Base-by-base conservation (phyloP, 2,113 vertebrate genomes). In the Neogale vison region DNA sequence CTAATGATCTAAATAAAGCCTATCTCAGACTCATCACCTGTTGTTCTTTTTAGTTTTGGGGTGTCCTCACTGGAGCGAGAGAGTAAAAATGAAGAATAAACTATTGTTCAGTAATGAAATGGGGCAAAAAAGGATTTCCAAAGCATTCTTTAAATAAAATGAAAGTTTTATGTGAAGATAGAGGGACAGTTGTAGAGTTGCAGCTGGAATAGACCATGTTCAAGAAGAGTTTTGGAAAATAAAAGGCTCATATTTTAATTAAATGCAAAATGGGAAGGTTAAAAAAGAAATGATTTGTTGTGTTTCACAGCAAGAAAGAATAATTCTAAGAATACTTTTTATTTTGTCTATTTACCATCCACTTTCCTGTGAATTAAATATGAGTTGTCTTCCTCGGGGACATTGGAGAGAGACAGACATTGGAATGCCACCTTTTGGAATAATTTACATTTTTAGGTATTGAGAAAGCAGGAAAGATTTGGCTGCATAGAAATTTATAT, bases 221-320 rank as follows among this genome's bases (percentile, higher is more conserved):
- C 55, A 61, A 63, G 31, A 65, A 26, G 13, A 83, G 26, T 83
- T 82, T 94, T 24, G 34, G 39, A 82, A 94, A 76, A 65, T 67
- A n/a, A 82, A 91, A 82, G 21, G 26, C 76, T 96, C 76, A 45
- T 59, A 61, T 92, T 88, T 92, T 88, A 83, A 77, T 92, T 76
- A 67, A 88, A 92, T 95, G 36, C 34, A 88, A 76, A 77, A 57
- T 59, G 45, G 24, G 61, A 69, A 83, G n/a, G 67, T 79, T 69
- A 42, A 59, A 91, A 80, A 86, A 74, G 34, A 96, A 94, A 76
- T 82, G 10, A 80, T 85, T 77, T 36, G 36, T 59, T 52, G 29
- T 90, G 9, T 76, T 86, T 88, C 65, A 7, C 24, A 9, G 24
- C 6, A 36, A 82, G n/a, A 57, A 81, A 39, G 26, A 82, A 42